A percentile compares a stretch with the other conserved stretches of the same genome.
These are phyloP conservation scores for Anarsia innoxiella DNA, from an alignment of 2,888 invertebrate genomes.

Conservation along the genomic window DNA sequence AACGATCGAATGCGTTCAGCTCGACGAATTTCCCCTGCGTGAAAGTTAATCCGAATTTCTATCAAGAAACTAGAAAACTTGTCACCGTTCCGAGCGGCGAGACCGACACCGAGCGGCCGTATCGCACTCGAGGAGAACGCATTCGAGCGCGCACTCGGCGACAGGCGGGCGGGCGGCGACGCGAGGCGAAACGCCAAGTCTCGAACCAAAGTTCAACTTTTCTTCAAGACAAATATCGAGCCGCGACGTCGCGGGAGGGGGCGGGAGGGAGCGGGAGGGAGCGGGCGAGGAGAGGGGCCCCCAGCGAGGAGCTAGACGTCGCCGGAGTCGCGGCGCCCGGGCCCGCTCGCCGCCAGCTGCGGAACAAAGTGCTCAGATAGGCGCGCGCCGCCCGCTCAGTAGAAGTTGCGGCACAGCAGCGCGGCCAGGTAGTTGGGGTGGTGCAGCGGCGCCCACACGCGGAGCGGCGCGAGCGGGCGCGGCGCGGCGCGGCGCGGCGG, in stretches of 20 bases:
- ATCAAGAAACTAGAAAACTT: conserved; percentile 32
- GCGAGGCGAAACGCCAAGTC: conserved; percentile 17
- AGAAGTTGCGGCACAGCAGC: conserved; percentile 66
- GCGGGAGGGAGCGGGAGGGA: conserved; percentile 16
- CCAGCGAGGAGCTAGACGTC: conserved; percentile 20
- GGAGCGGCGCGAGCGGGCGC: conserved; percentile 27
- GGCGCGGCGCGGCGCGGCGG: conserved; percentile 23
- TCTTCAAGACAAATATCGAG: conserved; percentile 15
- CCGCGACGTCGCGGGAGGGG: conserved; percentile 16
- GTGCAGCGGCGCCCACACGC: conserved; percentile 42
- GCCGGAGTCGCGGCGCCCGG: conserved; percentile 22
- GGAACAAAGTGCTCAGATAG: conserved; percentile 13
- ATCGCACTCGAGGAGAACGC: conserved; percentile 17
- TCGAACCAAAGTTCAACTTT: conserved; percentile 32
- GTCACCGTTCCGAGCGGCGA: conserved; percentile 15
- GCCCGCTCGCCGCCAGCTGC: conserved; percentile 19
- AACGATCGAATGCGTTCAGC: conserved; percentile 22
- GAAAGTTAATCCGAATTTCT: conserved; percentile 30
- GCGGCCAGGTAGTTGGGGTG: conserved; percentile 66
- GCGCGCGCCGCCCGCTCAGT: conserved; percentile 29
- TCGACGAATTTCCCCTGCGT: conserved; percentile 12
- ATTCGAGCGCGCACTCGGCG: neutral
- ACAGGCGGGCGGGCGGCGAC: conserved; percentile 15
- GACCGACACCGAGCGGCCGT: conserved; percentile 3
- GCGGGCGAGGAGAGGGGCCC: conserved; percentile 22